Conservation (phyloP, 2,113 vertebrate species). For the Anolis sagrei region DNA sequence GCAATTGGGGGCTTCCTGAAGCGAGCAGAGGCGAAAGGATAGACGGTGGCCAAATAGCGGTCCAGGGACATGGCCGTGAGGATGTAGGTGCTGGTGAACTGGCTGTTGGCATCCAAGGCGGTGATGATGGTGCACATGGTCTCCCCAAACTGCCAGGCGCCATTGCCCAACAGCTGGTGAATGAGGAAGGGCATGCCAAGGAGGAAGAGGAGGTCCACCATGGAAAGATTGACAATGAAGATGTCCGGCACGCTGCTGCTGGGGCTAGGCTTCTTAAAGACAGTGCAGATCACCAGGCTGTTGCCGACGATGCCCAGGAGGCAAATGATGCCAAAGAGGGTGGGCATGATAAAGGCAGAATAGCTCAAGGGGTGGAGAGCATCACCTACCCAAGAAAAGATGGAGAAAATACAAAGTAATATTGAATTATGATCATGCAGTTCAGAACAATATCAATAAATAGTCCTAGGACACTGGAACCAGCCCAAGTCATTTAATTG, state of each 20-base stretch:
- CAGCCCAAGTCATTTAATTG: too few species aligned
- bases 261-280: slow-evolving; percentile 74
- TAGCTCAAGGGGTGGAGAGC: slow-evolving; percentile 46
- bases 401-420: neutral
- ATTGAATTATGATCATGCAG: too few species aligned
- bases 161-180: slow-evolving; percentile 68
- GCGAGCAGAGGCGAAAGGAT: slow-evolving; percentile 63
- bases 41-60: slow-evolving; percentile 61
- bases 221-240: slow-evolving; percentile 70
- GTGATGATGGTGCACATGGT: slow-evolving; percentile 66
- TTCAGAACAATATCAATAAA: neutral
- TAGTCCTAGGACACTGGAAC: neutral
- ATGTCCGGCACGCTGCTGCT: slow-evolving; percentile 67
- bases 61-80: slow-evolving; percentile 66
- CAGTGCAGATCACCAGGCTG: slow-evolving; percentile 71
- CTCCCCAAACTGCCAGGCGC: slow-evolving; percentile 65
- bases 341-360: slow-evolving; percentile 70
- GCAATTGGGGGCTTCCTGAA: slow-evolving; percentile 63
- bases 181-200: slow-evolving; percentile 71
- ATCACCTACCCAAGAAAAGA: slow-evolving; percentile 27
- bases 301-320: slow-evolving; percentile 72
- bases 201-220: slow-evolving; percentile 70
- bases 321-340: slow-evolving; percentile 75
- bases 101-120: slow-evolving; percentile 70
- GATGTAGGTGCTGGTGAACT: slow-evolving; percentile 72